A percentile compares a stretch with the other conserved stretches of the same genome.
Evolutionary conservation across 2,113 vertebrate species (phyloP).

Genomic region (Hystrix brachyura): DNA sequence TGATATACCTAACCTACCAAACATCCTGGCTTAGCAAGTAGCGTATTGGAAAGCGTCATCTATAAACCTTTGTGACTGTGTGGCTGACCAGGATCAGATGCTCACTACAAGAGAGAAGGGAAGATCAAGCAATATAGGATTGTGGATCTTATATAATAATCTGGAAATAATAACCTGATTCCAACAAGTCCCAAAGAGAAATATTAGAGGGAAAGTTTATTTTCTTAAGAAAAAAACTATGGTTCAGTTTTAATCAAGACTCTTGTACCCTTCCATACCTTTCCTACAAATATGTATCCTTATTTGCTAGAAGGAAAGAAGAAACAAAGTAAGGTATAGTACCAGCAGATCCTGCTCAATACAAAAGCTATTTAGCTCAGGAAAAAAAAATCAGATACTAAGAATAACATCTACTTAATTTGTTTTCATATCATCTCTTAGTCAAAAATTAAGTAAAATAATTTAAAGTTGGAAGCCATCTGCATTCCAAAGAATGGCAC

Average conservation of each 20-base stretch:
- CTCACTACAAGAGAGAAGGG: no score
- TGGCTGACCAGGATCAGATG: accelerated
- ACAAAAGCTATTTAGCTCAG: neutral
- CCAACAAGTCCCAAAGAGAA: neutral
- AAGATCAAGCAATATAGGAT: no score
- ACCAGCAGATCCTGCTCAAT: neutral
- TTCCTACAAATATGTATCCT: neutral
- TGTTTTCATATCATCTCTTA: neutral
- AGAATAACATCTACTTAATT: neutral
- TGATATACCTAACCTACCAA: neutral
- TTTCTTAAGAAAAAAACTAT: neutral
- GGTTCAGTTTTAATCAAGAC: neutral
- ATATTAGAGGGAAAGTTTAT: neutral
- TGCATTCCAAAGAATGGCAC: neutral
- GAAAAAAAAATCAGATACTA: neutral
- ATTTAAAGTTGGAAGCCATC: neutral
- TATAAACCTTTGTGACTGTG: neutral
- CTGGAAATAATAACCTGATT: neutral
- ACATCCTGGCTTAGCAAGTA: no score
- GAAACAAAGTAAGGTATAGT: neutral
- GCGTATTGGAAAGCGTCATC: neutral
- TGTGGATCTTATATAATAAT: neutral
- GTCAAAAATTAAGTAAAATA: neutral
- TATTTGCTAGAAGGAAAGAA: neutral
- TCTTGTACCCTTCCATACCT: neutral